Base-by-base conservation (phyloP, 35 echinoderm and acorn worm genomes). In the Holothuria glaberrima region DNA sequence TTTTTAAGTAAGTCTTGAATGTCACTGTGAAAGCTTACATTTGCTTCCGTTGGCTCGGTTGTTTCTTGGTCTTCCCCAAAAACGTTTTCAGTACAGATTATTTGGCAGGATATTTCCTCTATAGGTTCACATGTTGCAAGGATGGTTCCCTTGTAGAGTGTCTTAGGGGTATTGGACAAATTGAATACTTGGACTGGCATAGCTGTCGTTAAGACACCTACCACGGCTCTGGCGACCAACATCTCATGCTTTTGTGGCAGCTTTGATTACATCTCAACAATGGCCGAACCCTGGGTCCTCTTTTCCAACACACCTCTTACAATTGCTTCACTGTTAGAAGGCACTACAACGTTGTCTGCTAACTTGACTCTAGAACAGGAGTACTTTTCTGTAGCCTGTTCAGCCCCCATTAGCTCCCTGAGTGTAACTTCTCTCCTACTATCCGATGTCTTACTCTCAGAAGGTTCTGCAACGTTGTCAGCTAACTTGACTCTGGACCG, bases 11-110 rank as follows among this genome's bases (percentile, higher is more conserved):
- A n/a, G n/a, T n/a, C n/a, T n/a, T n/a, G n/a, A n/a, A n/a, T n/a
- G n/a, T n/a, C n/a, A n/a, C 21, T 66, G 21, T 66, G 22, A 19
- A 66, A 19, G 63, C 63, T 19, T 16, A 66, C 12, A 16, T 19
- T 66, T 66, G 63, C 21, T 66, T 66, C 12, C 21, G 63, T 66
- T 66, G 63, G 63, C 21, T 66, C 63, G n/a, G n/a, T n/a, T n/a
- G n/a, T n/a, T n/a, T n/a, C n/a, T n/a, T n/a, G n/a, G n/a, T n/a
- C n/a, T n/a, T n/a, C n/a, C n/a, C n/a, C n/a, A n/a, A n/a, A n/a
- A n/a, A n/a, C n/a, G n/a, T n/a, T n/a, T n/a, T n/a, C n/a, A n/a
- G n/a, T n/a, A n/a, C n/a, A n/a, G n/a, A n/a, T n/a, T n/a, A n/a
- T n/a, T n/a, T n/a, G n/a, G n/a, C n/a, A n/a, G n/a, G n/a, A n/a